A percentile compares a stretch with the other conserved stretches of the same genome.
Evolutionary conservation across 2,797 vertebrate genomes (phyloP).

Genomic region (Chelon auratus): DNA sequence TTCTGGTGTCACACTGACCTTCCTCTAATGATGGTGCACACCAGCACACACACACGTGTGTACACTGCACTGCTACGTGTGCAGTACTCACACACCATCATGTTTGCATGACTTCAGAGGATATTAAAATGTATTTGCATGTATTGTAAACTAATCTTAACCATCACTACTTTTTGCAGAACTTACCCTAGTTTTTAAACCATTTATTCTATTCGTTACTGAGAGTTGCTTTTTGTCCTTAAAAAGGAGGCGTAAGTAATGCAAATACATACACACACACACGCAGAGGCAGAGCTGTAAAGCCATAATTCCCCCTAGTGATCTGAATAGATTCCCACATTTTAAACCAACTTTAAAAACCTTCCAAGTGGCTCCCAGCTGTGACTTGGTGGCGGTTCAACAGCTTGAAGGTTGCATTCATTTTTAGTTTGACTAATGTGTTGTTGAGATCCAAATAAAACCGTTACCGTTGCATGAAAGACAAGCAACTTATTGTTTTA

Average conservation of each 20-base stretch:
- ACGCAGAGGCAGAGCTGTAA: background rate
- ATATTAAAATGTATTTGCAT: background rate
- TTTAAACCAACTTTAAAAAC: constrained; percentile 61
- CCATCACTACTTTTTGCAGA: too few relatives aligned
- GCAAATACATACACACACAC: background rate
- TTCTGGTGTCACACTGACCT: constrained; percentile 76
- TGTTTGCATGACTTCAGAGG: background rate
- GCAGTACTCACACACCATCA: background rate
- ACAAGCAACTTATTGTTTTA: constrained; percentile 52
- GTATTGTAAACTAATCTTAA: background rate
- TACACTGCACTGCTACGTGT: constrained; percentile 35
- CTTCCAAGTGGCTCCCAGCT: constrained; percentile 65
- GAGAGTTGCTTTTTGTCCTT: constrained; percentile 2
- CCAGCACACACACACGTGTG: constrained; percentile 13
- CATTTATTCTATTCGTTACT: background rate
- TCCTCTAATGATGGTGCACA: constrained; percentile 71
- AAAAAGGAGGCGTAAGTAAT: background rate
- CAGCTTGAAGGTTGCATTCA: constrained; percentile 62
- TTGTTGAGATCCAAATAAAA: constrained; percentile 46
- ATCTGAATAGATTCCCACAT: constrained; percentile 57
- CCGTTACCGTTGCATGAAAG: constrained; percentile 32
- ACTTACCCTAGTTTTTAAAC: background rate
- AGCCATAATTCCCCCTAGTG: constrained; percentile 44
- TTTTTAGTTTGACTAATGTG: constrained; percentile 61
- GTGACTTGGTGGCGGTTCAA: constrained; percentile 59